Evolutionary conservation across 2,888 invertebrate species (phyloP).

Genomic region (Lydus trimaculatus): DNA sequence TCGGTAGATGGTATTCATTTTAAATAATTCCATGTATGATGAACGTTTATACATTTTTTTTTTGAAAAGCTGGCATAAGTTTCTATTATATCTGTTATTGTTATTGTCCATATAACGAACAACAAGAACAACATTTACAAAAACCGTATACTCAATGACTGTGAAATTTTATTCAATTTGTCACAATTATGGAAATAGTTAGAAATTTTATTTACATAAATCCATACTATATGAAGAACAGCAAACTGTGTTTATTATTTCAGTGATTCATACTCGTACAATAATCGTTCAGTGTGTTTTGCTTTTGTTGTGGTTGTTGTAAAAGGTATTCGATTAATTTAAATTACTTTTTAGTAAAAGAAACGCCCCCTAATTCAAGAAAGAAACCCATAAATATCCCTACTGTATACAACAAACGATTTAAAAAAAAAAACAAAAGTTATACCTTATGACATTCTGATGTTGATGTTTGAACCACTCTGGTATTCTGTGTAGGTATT

Average conservation of each 20-base stretch:
- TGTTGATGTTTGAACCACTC: not conserved
- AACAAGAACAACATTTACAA: not conserved
- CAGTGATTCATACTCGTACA: not conserved
- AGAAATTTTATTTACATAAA: not conserved
- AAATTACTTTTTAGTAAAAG: not conserved
- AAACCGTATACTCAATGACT: not conserved
- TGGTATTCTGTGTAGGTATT: constrained; percentile 15
- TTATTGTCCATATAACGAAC: no score
- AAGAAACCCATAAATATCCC: not conserved
- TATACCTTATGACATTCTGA: not conserved
- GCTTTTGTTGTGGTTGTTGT: not conserved
- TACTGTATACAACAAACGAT: not conserved
- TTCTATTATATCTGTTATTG: no score
- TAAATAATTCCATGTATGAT: no score
- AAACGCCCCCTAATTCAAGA: constrained; percentile 1
- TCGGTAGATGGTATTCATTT: not conserved
- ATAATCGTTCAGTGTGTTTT: not conserved
- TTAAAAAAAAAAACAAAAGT: not conserved
- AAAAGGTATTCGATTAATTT: constrained; percentile 1
- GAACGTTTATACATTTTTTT: no score
- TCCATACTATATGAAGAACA: not conserved
- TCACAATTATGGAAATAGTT: not conserved
- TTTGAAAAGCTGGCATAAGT: no score
- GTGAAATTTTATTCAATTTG: not conserved
- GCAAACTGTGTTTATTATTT: not conserved